Base-by-base conservation (phyloP, 2,113 vertebrate genomes). In the Larimichthys polyactis region DNA sequence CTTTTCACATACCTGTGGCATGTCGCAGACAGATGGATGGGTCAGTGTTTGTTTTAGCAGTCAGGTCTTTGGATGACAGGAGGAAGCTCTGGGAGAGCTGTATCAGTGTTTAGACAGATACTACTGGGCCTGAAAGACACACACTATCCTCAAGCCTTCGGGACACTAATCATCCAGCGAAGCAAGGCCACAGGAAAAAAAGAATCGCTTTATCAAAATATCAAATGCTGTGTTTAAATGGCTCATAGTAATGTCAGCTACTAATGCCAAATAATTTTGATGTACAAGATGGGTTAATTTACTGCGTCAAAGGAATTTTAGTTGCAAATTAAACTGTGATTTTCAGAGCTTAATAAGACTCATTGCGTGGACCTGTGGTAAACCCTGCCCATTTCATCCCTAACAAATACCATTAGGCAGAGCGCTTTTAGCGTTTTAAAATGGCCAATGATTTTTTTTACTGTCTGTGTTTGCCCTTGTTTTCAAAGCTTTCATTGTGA, bases 21-120 rank as follows among this genome's bases (percentile, higher is more conserved):
- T 84, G 80, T 84, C 73, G 58, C 84, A 91, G 90, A 92, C 90
- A 88, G 92, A 94, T 89, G 82, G 89, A 93, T 69, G 82, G 84
- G 78, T 87, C 79, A 81, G 22, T 83, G 92, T 94, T 95, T 95
- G 92, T 94, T 93, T 94, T 92, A 90, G 79, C 79, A 86, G 85
- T 73, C 71, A 89, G 73, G 70, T 79, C 83, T 91, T 78, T 70
- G 85, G 82, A 76, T 82, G 90, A 84, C 81, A 83, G 58, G 80
- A 90, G 93, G 93, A 94, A 95, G 77, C 83, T 82, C 79, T 87
- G 90, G 55, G 62, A 87, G 85, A 88, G 79, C 68, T 86, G 55
- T 93, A 94, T 95, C 93, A 92, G 66, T 95, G 94, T 95, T 95
- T 96, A 82, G 87, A 94, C 94, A 95, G 94, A 94, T 87, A 87